phyloP scores from a whole-genome alignment of 1,140 invertebrate genomes.

The Pristionchus pacificus region DNA sequence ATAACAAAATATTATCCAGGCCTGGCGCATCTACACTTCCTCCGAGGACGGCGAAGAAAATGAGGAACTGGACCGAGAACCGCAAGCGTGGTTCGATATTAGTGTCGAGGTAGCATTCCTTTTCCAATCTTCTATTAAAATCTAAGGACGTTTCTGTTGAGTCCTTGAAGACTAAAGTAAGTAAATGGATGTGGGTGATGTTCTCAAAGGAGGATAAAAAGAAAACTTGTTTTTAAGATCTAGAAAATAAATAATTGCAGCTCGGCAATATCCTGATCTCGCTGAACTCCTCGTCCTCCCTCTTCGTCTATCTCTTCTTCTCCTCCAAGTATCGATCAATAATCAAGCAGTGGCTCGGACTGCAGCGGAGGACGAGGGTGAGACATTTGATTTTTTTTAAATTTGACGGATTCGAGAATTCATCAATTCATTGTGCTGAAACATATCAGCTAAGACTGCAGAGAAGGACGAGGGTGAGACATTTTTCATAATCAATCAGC shows the following conservation, averaged over 20 bases:
- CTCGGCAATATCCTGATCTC: conserved; percentile 52
- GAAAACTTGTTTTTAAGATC: no score
- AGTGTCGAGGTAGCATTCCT: neutral
- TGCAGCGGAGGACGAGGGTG: conserved; percentile 42
- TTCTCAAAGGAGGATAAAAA: no score
- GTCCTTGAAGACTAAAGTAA: neutral
- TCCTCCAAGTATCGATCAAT: conserved; percentile 48
- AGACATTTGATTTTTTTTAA: conserved; percentile 14
- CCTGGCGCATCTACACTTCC: neutral
- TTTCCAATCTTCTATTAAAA: neutral
- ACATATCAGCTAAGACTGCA: conserved; percentile 46
- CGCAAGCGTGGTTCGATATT: neutral
- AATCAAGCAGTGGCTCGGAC: conserved; percentile 47
- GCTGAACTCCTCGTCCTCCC: conserved; percentile 53
- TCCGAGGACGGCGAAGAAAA: neutral
- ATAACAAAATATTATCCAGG: neutral
- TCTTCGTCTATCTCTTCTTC: conserved; percentile 52
- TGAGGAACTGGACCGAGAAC: neutral
- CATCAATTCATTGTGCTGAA: no score
- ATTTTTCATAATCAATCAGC: no score
- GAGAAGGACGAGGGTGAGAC: conserved; percentile 40
- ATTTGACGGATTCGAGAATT: no score
- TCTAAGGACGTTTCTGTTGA: neutral
- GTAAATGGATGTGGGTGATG: neutral
- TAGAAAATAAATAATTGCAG: conserved; percentile 15